These are phyloP conservation scores for Leptinotarsa juncta DNA, from an alignment of 2,888 invertebrate species.

Conservation along the genomic window DNA sequence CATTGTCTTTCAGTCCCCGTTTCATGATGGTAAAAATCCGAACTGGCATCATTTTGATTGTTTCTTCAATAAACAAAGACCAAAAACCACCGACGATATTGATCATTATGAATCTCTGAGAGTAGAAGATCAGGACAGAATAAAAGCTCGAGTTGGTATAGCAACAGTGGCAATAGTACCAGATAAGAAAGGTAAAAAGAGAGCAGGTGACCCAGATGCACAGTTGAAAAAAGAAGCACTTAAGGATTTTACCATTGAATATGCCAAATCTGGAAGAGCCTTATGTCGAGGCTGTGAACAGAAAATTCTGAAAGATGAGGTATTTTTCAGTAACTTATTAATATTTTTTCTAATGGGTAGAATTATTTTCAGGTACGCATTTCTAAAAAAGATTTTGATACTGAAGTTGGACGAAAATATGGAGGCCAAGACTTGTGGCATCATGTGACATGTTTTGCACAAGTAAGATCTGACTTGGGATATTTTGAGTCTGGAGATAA, in stretches of 20 bases:
- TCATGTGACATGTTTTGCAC: conserved; percentile 90
- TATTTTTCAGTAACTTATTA: conserved; percentile 58
- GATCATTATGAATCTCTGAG: conserved; percentile 82
- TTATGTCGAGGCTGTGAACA: conserved; percentile 86
- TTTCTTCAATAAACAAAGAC: conserved; percentile 86
- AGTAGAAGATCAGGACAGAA: conserved; percentile 85
- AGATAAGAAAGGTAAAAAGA: conserved; percentile 68
- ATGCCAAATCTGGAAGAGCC: conserved; percentile 87
- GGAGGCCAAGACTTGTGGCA: conserved; percentile 92
- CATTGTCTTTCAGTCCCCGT: conserved; percentile 77
- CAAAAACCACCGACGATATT: conserved; percentile 80
- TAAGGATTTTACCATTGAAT: conserved; percentile 82
- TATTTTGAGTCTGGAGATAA: conserved; percentile 79
- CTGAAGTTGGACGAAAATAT: conserved; percentile 81
- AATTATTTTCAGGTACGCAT: conserved; percentile 70
- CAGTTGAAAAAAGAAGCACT: conserved; percentile 62
- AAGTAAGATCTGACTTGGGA: conserved; percentile 77
- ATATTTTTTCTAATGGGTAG: background rate
- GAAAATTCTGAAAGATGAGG: conserved; percentile 80
- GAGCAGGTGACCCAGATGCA: conserved; percentile 54
- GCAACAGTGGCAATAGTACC: conserved; percentile 64
- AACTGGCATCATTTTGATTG: conserved; percentile 91
- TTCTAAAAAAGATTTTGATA: conserved; percentile 86
- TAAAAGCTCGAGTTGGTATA: conserved; percentile 74
- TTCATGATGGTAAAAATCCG: conserved; percentile 87